phyloP scores from a whole-genome alignment of 2,113 vertebrate genomes.

The Gobiocypris rarus region DNA sequence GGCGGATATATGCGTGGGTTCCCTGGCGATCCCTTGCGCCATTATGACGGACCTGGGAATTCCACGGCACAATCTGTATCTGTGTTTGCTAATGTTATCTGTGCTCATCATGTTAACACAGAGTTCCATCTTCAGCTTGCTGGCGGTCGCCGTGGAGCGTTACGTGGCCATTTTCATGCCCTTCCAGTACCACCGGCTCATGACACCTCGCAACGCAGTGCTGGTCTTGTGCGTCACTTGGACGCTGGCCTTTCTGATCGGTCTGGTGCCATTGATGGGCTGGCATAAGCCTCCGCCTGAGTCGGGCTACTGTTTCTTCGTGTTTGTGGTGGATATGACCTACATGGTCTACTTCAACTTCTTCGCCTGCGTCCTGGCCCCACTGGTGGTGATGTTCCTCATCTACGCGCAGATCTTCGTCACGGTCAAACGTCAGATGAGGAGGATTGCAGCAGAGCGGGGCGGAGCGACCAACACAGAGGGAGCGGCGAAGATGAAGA shows the following conservation, averaged over 20 bases:
- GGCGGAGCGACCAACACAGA: slow-evolving; percentile 40
- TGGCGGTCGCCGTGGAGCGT: slow-evolving; percentile 78
- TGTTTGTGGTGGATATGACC: slow-evolving; percentile 68
- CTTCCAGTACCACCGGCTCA: slow-evolving; percentile 73
- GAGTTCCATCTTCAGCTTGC: slow-evolving; percentile 80
- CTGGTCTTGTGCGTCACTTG: slow-evolving; percentile 72
- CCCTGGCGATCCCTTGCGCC: slow-evolving; percentile 78
- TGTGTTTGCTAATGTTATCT: slow-evolving; percentile 79
- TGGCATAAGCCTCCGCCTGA: slow-evolving; percentile 67
- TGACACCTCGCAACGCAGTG: slow-evolving; percentile 73
- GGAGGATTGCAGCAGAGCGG: slow-evolving; percentile 60
- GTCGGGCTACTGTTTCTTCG: slow-evolving; percentile 70
- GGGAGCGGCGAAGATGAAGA: slow-evolving; percentile 47
- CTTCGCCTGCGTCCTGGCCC: slow-evolving; percentile 65
- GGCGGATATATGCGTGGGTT: slow-evolving; percentile 77
- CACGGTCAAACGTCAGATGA: slow-evolving; percentile 64
- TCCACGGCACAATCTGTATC: slow-evolving; percentile 70
- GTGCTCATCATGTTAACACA: slow-evolving; percentile 79
- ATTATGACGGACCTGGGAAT: slow-evolving; percentile 75
- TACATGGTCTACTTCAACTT: slow-evolving; percentile 77
- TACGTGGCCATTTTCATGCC: slow-evolving; percentile 81
- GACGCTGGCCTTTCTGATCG: slow-evolving; percentile 70
- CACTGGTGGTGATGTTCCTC: slow-evolving; percentile 70
- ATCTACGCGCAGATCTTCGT: slow-evolving; percentile 70
- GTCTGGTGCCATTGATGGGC: slow-evolving; percentile 74